phyloP scores from a whole-genome alignment of 2,797 vertebrate species.

The Dendrocincla fuliginosa region DNA sequence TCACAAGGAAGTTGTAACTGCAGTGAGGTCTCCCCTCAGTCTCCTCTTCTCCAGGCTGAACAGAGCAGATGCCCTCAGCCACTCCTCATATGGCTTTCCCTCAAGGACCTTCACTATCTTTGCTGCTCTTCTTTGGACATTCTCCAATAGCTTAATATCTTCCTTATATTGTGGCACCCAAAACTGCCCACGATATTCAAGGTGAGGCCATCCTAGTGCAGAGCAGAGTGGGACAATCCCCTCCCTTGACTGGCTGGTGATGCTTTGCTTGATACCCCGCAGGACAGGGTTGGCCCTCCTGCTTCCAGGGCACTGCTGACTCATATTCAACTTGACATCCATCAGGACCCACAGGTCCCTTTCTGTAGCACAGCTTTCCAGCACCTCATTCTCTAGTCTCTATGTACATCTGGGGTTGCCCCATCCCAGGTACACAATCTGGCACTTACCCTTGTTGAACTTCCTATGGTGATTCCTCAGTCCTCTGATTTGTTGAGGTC shows the following conservation, averaged over 20 bases:
- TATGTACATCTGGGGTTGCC: neutral
- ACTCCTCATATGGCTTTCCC: neutral
- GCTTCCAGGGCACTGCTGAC: neutral
- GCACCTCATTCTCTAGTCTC: neutral
- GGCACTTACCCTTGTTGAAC: neutral
- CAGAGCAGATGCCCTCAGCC: neutral
- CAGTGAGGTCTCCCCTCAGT: neutral
- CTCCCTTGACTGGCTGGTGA: accelerated
- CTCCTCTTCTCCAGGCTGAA: neutral
- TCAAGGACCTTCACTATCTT: neutral
- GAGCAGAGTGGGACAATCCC: neutral
- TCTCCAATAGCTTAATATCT: neutral
- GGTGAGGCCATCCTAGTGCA: neutral
- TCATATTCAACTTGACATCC: neutral
- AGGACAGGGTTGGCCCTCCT: neutral
- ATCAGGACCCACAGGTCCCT: neutral
- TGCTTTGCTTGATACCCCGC: neutral
- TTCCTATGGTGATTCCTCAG: neutral
- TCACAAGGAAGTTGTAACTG: neutral
- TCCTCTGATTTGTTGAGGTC: neutral
- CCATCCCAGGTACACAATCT: neutral
- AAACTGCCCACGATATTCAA: neutral
- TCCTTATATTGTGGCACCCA: neutral
- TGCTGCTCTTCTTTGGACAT: neutral
- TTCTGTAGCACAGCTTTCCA: neutral